Base-by-base conservation (phyloP, 2,797 vertebrate genomes). In the Oryzias dopingdopingensis region DNA sequence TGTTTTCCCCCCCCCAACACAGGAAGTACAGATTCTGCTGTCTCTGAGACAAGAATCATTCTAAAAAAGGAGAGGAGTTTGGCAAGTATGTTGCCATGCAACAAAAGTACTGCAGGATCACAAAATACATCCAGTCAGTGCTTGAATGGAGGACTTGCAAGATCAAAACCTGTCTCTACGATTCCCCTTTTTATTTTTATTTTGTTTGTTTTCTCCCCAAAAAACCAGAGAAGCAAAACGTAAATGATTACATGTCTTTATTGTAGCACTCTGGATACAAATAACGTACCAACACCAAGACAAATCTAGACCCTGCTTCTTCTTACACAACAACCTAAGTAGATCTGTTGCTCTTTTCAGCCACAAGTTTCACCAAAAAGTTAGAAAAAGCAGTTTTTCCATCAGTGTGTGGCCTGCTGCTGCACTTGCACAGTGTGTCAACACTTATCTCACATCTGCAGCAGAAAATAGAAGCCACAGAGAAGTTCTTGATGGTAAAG, bases 171-270 rank as follows among this genome's bases (percentile, higher is more conserved):
- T 20, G 10, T 4, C 4, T n/a, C 8, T 4, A 46, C 4, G 20
- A 20, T 37, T 7, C 2, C 17, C 18, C 14, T 47, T 47, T 51
- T 56, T 22, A 6, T 32, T 59, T 52, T 23, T 1, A 41, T 24
- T 66, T 47, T 44, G 44, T 6, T 59, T 47, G 3, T 47, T 29
- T 50, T 24, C 1, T 4, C 14, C 16, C 6, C 51, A 20, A 67
- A 56, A 68, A 72, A 61, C 68, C 14, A 74, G 59, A 76, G 58
- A 74, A 72, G 56, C 60, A 56, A 56, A 44, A 32, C 60, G 16
- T 75, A 22, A 32, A 62, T 79, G 65, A 47, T 76, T 83, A 84
- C 83, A 87, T 74, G 61, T 66, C 60, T 88, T 83, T 80, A 85
- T 85, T 84, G 55, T 70, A 56, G 68, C 41, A 79, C 66, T 66